Base-by-base conservation (phyloP, 2,888 invertebrate genomes). In the Dynastes tityus region DNA sequence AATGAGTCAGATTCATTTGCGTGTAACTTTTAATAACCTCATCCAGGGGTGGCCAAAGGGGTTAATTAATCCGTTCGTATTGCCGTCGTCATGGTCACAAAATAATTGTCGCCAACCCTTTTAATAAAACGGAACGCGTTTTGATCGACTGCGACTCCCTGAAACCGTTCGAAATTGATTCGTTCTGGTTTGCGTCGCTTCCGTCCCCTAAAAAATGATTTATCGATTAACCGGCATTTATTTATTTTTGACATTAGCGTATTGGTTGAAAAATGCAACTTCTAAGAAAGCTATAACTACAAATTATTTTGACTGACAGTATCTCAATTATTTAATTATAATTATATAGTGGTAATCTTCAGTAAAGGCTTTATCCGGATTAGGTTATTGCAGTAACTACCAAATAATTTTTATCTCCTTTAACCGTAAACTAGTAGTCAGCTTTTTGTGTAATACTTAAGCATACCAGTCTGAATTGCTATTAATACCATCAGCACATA, bases 1-100 rank as follows among this genome's bases (percentile, higher is more conserved):
- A 80, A 81, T 81, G 81, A 81, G 78, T 81, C 81, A 81, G 71
- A 81, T 80, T 81, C 81, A 79, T 81, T 81, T 81, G 81, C 81
- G 81, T 81, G 80, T 78, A 82, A 82, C 80, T 83, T 83, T 83
- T 83, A 83, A 83, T 83, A 83, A 83, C 83, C 81, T 76, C 80
- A 64, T 70, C 40, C 79, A 75, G 80, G 82, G 82, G 81, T 78
- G 79, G 80, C 80, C 81, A 73, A 79, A 87, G 85, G 87, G 88
- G 88, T 88, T 88, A 88, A 88, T 88, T 88, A 88, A 88, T 88
- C 87, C 86, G 85, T 86, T 85, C 84, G 85, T 84, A 85, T 84
- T 84, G 82, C 81, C 83, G 87, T 87, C 84, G 87, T 85, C 87
- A 87, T 87, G 86, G 87, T 86, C 86, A 83, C 86, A 85, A 84